Percentiles rank a stretch among this genome's conserved stretches.
These are phyloP conservation scores for Drosophila navojoa DNA, from an alignment of 1,140 invertebrate species.

Conservation along the genomic window DNA sequence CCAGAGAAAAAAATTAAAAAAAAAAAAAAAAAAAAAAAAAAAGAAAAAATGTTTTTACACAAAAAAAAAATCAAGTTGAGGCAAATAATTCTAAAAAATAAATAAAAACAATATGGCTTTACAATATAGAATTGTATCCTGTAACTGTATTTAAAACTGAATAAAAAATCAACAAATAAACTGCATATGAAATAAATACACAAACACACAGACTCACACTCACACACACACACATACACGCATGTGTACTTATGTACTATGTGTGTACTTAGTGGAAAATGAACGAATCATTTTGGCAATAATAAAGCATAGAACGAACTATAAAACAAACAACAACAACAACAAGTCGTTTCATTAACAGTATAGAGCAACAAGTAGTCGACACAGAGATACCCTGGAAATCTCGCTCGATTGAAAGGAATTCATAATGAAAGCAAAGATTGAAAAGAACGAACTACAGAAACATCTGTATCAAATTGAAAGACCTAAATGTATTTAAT, in stretches of 20 bases:
- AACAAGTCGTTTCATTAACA: not conserved
- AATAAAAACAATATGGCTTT: constrained; percentile 52
- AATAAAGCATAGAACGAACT: constrained; percentile 72
- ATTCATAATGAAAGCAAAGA: too few relatives aligned
- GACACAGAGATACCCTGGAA: not conserved
- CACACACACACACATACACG: constrained; percentile 16
- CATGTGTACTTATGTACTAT: not conserved
- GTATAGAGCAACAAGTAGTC: not conserved
- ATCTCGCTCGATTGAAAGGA: too few relatives aligned
- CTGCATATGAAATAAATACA: constrained; percentile 6
- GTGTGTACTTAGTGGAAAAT: constrained; percentile 29
- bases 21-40: not conserved
- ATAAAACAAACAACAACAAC: constrained; percentile 14
- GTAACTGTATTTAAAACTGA: constrained; percentile 70
- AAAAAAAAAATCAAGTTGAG: constrained; percentile 11
- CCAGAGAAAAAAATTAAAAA: not conserved
- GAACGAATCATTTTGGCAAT: constrained; percentile 72
- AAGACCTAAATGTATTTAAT: too few relatives aligned
- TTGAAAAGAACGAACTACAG: too few relatives aligned
- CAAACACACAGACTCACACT: not conserved
- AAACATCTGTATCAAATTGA: too few relatives aligned
- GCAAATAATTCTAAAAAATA: constrained; percentile 47
- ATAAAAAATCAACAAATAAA: constrained; percentile 56
- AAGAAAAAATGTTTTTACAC: constrained; percentile 15
- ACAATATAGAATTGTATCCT: constrained; percentile 44